phyloP scores from a whole-genome alignment of 2,888 invertebrate genomes.

The Rhingia campestris region DNA sequence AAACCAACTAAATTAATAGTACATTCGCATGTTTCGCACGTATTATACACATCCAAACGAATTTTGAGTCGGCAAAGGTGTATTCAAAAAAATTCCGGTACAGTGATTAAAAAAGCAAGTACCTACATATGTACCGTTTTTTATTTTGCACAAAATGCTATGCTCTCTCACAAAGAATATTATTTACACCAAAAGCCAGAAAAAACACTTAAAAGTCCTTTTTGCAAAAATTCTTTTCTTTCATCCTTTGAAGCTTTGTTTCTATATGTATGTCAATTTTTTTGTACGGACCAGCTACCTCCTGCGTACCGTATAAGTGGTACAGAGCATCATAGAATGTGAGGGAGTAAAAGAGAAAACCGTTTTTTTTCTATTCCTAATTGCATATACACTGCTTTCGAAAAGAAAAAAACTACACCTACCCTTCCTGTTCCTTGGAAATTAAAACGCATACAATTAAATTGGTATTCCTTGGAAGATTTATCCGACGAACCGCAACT shows the following conservation, averaged over 20 bases:
- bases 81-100: conserved; percentile 52
- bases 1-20: too few species aligned
- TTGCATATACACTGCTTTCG: conserved; percentile 3
- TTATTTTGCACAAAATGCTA: conserved; percentile 36
- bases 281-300: conserved; percentile 13
- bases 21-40: too few species aligned
- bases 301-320: conserved; percentile 1
- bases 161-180: conserved; percentile 40
- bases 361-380: conserved; percentile 6
- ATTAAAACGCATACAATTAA: not conserved
- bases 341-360: not conserved
- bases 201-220: conserved; percentile 52
- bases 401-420: conserved; percentile 5
- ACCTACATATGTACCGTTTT: conserved; percentile 42
- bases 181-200: conserved; percentile 38
- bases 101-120: conserved; percentile 68
- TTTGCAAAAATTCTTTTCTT: conserved; percentile 41
- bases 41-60: conserved; percentile 31
- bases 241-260: conserved; percentile 51
- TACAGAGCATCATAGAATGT: not conserved
- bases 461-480: conserved; percentile 17
- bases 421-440: conserved; percentile 4
- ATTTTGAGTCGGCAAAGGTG: conserved; percentile 18
- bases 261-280: conserved; percentile 47
- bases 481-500: conserved; percentile 44